Evolutionary conservation across 1,140 invertebrate species (phyloP).

Genomic region (Sarcophaga peregrina): DNA sequence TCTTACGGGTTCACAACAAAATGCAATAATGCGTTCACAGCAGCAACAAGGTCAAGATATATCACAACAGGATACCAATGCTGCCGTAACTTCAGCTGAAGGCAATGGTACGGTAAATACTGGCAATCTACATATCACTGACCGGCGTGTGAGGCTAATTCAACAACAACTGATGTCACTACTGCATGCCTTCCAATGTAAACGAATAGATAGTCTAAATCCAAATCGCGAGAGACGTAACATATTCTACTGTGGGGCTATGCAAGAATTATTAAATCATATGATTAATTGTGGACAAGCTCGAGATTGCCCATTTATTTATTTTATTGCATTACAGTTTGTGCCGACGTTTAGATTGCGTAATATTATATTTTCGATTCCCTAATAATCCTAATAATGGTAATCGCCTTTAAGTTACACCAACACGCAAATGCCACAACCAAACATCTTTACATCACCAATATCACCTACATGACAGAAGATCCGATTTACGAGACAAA

Average conservation of each 20-base stretch:
- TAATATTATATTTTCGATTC: conserved; percentile 96
- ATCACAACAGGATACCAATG: conserved; percentile 51
- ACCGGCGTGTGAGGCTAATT: conserved; percentile 98
- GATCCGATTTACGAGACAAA: too few relatives aligned
- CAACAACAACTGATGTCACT: conserved; percentile 97
- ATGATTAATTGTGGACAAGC: conserved; percentile 97
- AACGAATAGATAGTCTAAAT: conserved; percentile 80
- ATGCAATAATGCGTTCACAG: conserved; percentile 66
- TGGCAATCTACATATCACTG: conserved; percentile 73
- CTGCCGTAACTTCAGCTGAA: conserved; percentile 40
- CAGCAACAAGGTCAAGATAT: conserved; percentile 58
- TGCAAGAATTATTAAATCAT: conserved; percentile 99
- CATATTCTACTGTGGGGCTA: conserved; percentile 96
- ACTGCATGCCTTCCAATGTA: conserved; percentile 98
- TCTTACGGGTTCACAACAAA: conserved; percentile 49
- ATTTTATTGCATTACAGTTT: conserved; percentile 99
- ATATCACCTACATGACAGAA: too few relatives aligned
- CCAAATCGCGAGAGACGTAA: conserved; percentile 83
- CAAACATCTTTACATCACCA: conserved; percentile 50
- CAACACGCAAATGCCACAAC: conserved; percentile 50
- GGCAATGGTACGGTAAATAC: conserved; percentile 48
- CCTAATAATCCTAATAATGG: conserved; percentile 68
- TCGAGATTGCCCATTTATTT: conserved; percentile 88
- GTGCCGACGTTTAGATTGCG: conserved; percentile 93
- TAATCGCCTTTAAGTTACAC: conserved; percentile 68